These are phyloP conservation scores for Diaphora mendica DNA, from an alignment of 2,888 invertebrate genomes.

Conservation along the genomic window DNA sequence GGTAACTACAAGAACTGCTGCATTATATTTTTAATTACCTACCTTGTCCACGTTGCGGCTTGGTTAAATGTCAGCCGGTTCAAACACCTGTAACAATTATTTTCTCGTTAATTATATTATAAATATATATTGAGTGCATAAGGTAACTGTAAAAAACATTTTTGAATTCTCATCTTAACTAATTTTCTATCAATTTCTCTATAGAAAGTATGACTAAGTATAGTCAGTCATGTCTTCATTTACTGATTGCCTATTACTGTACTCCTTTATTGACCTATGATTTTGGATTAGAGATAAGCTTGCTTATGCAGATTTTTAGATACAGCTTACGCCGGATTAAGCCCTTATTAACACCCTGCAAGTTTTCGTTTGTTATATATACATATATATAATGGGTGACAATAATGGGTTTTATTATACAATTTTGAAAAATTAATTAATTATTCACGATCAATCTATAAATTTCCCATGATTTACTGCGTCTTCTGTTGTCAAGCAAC, in stretches of 20 bases:
- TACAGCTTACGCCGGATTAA: constrained; percentile 55
- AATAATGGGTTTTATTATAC: not conserved
- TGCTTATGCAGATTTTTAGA: constrained; percentile 64
- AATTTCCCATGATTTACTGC: constrained; percentile 44
- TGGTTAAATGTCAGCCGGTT: constrained; percentile 51
- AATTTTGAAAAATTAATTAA: constrained; percentile 20
- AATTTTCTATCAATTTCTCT: constrained; percentile 24
- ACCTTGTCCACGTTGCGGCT: constrained; percentile 63
- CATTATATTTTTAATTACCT: constrained; percentile 69
- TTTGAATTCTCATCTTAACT: constrained; percentile 17
- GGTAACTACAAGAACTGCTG: constrained; percentile 45
- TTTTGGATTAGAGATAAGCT: constrained; percentile 59
- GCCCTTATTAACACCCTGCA: constrained; percentile 63
- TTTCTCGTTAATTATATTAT: constrained; percentile 50
- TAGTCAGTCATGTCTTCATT: constrained; percentile 48
- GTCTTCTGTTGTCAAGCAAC: constrained; percentile 50
- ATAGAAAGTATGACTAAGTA: constrained; percentile 25
- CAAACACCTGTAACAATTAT: constrained; percentile 65
- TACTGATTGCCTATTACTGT: constrained; percentile 56
- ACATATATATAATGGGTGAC: constrained; percentile 36
- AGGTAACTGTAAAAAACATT: constrained; percentile 24
- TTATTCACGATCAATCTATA: constrained; percentile 39
- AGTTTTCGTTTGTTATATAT: constrained; percentile 50
- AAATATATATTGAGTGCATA: constrained; percentile 26
- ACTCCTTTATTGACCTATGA: constrained; percentile 70